These are phyloP conservation scores for Hippocampus guttulatus DNA, from an alignment of 2,113 vertebrate genomes.

Conservation along the genomic window DNA sequence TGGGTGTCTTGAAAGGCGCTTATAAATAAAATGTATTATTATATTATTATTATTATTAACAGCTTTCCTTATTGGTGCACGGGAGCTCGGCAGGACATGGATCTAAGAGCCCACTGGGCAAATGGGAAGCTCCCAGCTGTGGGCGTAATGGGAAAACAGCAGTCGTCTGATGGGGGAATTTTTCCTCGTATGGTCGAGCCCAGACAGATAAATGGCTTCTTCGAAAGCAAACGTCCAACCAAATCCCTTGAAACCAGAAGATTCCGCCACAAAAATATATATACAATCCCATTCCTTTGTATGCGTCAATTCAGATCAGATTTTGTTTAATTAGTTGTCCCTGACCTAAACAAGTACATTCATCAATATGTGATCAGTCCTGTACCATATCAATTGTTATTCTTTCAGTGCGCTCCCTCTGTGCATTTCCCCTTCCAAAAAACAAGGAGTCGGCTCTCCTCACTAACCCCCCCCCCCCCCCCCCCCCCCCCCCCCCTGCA, in stretches of 20 bases:
- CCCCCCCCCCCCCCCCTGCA: neutral
- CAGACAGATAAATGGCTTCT: constrained; percentile 1
- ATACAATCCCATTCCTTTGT: too few relatives aligned
- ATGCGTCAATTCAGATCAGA: too few relatives aligned
- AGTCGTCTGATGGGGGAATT: constrained; percentile 24
- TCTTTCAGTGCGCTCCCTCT: neutral
- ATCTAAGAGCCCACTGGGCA: constrained; percentile 26
- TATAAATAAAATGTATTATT: too few relatives aligned
- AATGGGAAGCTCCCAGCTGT: constrained; percentile 42
- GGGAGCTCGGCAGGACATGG: constrained; percentile 38
- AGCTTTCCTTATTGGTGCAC: constrained; percentile 48
- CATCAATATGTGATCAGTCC: too few relatives aligned
- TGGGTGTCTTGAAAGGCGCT: too few relatives aligned
- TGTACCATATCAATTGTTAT: neutral
- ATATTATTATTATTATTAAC: too few relatives aligned
- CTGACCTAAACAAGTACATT: too few relatives aligned
- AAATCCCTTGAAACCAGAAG: neutral
- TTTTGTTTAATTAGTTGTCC: too few relatives aligned
- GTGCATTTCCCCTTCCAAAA: neutral
- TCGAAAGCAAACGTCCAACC: neutral
- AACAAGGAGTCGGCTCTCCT: neutral
- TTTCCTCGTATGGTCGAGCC: constrained; percentile 1
- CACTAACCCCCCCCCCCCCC: neutral
- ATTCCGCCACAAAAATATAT: neutral
- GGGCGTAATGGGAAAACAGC: constrained; percentile 57